A percentile compares a stretch with the other conserved stretches of the same genome.
phyloP scores from a whole-genome alignment of 2,888 invertebrate species.

The Trypoxylon attenuatum region DNA sequence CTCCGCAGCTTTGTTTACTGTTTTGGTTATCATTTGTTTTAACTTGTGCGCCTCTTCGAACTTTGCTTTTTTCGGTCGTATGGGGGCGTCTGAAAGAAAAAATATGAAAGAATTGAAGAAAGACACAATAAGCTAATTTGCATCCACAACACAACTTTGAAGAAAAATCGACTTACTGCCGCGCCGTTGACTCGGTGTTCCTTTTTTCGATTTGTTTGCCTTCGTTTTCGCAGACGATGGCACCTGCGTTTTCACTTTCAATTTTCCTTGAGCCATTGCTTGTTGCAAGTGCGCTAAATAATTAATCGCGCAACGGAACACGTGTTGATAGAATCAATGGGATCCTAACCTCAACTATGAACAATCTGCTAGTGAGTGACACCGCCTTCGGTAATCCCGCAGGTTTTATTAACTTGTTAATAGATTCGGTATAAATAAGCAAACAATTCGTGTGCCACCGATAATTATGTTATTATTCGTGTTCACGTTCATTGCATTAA shows the following conservation, averaged over 20 bases:
- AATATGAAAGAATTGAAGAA: not conserved
- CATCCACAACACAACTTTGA: constrained; percentile 1
- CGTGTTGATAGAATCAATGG: too few species aligned
- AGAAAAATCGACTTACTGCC: constrained; percentile 80
- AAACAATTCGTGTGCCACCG: too few species aligned
- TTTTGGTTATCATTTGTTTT: constrained; percentile 81
- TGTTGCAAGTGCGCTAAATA: too few species aligned
- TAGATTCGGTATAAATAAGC: too few species aligned
- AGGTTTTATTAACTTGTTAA: too few species aligned
- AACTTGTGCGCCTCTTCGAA: constrained; percentile 79
- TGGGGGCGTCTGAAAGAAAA: constrained; percentile 78
- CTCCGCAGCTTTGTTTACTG: constrained; percentile 83
- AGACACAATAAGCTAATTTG: not conserved
- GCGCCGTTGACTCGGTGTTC: constrained; percentile 78
- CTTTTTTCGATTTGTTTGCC: constrained; percentile 74
- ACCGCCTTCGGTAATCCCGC: too few species aligned
- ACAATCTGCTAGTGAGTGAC: too few species aligned
- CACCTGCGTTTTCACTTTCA: constrained; percentile 81
- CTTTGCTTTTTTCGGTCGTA: constrained; percentile 79
- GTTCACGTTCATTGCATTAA: too few species aligned
- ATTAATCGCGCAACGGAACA: too few species aligned
- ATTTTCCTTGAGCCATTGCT: constrained; percentile 83
- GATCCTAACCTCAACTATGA: too few species aligned
- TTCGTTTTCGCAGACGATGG: constrained; percentile 77
- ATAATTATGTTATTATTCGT: too few species aligned